Evolutionary conservation across 2,888 invertebrate species (phyloP), one percentile per base, ranked within the genome.

Genomic region (Xylocampa areola): DNA sequence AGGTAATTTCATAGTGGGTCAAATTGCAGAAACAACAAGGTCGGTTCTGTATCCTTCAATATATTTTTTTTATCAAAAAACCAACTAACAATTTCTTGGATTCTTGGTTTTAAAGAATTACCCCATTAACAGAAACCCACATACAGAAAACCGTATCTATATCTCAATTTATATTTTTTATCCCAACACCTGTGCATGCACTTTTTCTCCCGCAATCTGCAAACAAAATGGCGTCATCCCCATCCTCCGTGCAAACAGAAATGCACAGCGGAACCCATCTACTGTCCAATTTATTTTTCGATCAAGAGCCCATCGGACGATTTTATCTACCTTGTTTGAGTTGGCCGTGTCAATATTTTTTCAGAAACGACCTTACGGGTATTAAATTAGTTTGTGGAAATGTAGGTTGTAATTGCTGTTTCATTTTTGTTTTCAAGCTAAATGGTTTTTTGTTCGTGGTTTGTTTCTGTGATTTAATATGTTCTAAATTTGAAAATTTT

Each of bases 281-380:
- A 41, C 59, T 29, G 39, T 79, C 61, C 82, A 82, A 87, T 87
- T 84, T 85, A 84, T 83, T 84, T 82, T 82, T 71, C 83, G 82
- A 86, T 87, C 82, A 80, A 78, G 68, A 53, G 61, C 41, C 47
- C 57, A 59, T 53, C 41, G 44, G 30, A 33, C 16, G 45, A 55
- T 57, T 54, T 66, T 53, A 61, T 55, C 39, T 25, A 37, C 40
- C 41, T 32, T 69, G 71, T 77, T 77, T 80, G 61, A 52, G 23
- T 63, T 73, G 48, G 50, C 57, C 59, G 47, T 52, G 69, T 63
- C 69, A 70, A 73, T 68, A 71, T 71, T 69, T 53, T 45, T 11
- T 29, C 29, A 39, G 11, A 45, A 66, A 41, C 40, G 36, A 19
- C n/a, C 14, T 10, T 16, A 30, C 5, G 0, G 1, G 11, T 30